Base-by-base conservation (phyloP, 2,888 invertebrate genomes). In the Aradus depressus region DNA sequence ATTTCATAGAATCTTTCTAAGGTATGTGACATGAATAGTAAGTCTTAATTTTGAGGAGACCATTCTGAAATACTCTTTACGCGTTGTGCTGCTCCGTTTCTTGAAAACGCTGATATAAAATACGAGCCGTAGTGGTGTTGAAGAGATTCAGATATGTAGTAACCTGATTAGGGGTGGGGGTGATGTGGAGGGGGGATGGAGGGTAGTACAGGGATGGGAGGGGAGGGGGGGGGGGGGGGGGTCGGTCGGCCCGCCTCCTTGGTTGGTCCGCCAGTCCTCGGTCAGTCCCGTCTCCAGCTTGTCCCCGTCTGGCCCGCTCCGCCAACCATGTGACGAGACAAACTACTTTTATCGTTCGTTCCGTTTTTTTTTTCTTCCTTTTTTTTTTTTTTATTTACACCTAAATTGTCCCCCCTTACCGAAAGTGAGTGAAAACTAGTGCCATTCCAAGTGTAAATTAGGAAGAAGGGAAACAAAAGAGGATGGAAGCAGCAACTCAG, bases 381-480 rank as follows among this genome's bases (percentile, higher is more conserved):
- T 52, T 52, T 52, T 34, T 50, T 52, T 52, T 25, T 35, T 54
- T 52, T 31, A 25, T 43, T 34, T 32, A 41, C 14, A 37, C 10
- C 23, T 50, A n/a, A n/a, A n/a, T 18, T 14, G 26, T 34, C 44
- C 37, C 38, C 26, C 31, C 44, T 23, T 28, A 6, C 38, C 44
- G 22, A 21, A 25, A 10, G 22, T 31, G 21, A 19, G n/a, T n/a
- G n/a, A n/a, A n/a, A n/a, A n/a, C n/a, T n/a, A n/a, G n/a, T n/a
- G n/a, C n/a, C n/a, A n/a, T n/a, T n/a, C n/a, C n/a, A n/a, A n/a
- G n/a, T n/a, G n/a, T n/a, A n/a, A n/a, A n/a, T n/a, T n/a, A n/a
- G n/a, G n/a, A n/a, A n/a, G n/a, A n/a, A n/a, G n/a, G n/a, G n/a
- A n/a, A n/a, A n/a, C n/a, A n/a, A n/a, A n/a, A n/a, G 35, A 47